Evolutionary conservation across 2,113 vertebrate genomes (phyloP), one percentile per base, ranked within the genome.

Genomic region (Apodemus sylvaticus): DNA sequence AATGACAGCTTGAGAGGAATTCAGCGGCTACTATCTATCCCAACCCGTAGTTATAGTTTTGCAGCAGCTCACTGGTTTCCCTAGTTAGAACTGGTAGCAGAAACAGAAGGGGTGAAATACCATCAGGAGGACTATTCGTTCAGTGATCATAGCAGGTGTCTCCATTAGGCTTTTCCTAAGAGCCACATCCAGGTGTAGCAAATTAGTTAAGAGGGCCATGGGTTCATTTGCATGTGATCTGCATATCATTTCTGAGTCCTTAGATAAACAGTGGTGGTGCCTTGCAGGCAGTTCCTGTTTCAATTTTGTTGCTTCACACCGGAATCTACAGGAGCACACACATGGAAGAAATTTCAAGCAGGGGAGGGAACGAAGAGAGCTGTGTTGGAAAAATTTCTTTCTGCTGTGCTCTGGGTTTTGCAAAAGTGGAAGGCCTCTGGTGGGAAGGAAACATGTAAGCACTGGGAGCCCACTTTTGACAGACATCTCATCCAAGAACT

Each of bases 181-280:
- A 97, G 94, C 94, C 96, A 96, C 91, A 78, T 95, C 82, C 96
- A 98, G 98, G 95, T 98, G 96, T 91, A 89, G 83, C 96, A 91
- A 91, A 97, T 97, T 96, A 97, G 94, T 96, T 93, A 91, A 94
- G 86, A 91, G 91, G 92, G 79, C 93, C 93, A 68, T 39, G 36
- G 83, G 92, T 89, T 97, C 86, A 96, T 97, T 97, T 97, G 89
- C 96, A 90, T 95, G 89, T 94, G 91, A 95, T 95, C 90, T 95
- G 95, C 77, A 85, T 94, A 70, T 76, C 17, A 36, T 91, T 97
- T 95, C 83, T 20, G 86, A 83, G 76, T n/a, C 92, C 86, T 88
- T 62, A 58, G 88, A 70, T 83, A 89, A 85, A 86, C 39, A 68
- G 64, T 22, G 51, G 20, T 82, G 53, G 14, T 53, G 53, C 0